Base-by-base conservation (phyloP, 1,140 invertebrate genomes). In the Uloborus diversus region DNA sequence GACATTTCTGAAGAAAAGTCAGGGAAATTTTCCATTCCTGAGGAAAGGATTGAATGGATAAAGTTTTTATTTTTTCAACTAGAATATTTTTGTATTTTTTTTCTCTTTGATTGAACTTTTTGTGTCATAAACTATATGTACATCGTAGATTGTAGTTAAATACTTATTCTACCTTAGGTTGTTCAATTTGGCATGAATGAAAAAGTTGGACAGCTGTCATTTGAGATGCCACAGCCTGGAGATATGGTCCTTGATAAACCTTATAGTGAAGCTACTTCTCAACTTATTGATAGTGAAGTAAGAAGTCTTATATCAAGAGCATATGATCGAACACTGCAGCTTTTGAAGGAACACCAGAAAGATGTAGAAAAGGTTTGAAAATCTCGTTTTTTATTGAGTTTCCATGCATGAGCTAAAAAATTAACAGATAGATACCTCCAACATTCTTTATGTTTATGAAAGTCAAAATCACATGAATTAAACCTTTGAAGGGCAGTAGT, bases 161-260 rank as follows among this genome's bases (percentile, higher is more conserved):
- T n/a, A n/a, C n/a, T n/a, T n/a, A n/a, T n/a, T n/a, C n/a, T n/a
- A n/a, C n/a, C 82, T n/a, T 84, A 92, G 90, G 88, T 93, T 79
- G 95, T 96, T 2, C 94, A 96, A 83, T 99, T 94, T 85, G 98
- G 98, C 82, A 99, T 99, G 97, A 99, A 96, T 85, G 92, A 96
- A 57, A 98, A 96, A 89, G 93, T 99, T 1, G 98, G 98, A 0
- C 95, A 99, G 85, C 90, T 99, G 0, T 99, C 97, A 75, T 99
- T 99, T 86, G 93, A 99, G 85, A 91, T 94, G 90, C 95, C 96
- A 0, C 92, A 96, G 84, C 92, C 92, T 1, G 96, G 96, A 0
- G 97, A 99, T 83, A 93, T 96, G 89, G 91, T 94, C 7, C 90
- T 98, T 70, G 95, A 98, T 83, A 99, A 99, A 87, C 98, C 98